Base-by-base conservation (phyloP, 92 coral and sea anemone species). In the Palythoa caribaeorum region DNA sequence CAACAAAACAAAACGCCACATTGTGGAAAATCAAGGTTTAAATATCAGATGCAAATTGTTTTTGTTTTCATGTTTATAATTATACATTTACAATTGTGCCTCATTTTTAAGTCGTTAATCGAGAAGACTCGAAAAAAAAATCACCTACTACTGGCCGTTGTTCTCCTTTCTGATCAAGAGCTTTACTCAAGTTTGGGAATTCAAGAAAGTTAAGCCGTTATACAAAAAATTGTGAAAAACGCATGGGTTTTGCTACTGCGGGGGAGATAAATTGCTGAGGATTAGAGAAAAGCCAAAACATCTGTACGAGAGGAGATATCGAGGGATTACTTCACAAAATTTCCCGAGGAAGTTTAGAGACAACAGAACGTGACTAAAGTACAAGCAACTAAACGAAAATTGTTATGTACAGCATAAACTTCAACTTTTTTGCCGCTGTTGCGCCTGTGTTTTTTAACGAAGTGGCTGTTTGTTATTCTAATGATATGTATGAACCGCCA, bases 171-270 rank as follows among this genome's bases (percentile, higher is more conserved):
- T 55, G 62, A 15, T 55, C 9, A 55, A 55, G 62, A 55, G 62
- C 62, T 7, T 55, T 55, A 0, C 14, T 1, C 62, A 55, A 55
- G 62, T 55, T 55, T 55, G 62, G 62, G 11, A 55, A 55, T 15
- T 55, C 9, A 55, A 55, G 62, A 55, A 55, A 55, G 62, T 55
- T 55, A 0, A 55, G 62, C 62, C 11, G 62, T 55, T 1, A 55
- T 55, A 55, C 62, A 55, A 55, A 55, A 1, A 15, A 55, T 55
- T 55, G 4, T 55, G 62, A 17, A 15, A 77, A 66, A 81, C 48
- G 76, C 59, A 81, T 14, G 63, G 47, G 59, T 21, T 35, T 81
- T 48, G 10, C 62, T 48, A 68, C 53, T 66, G 60, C 54, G 86
- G 55, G 76, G 60, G 16, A 44, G 76, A 48, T 15, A 65, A 70